Evolutionary conservation across 2,888 invertebrate genomes (phyloP), one percentile per base, ranked within the genome.

Genomic region (Caradrina kadenii): DNA sequence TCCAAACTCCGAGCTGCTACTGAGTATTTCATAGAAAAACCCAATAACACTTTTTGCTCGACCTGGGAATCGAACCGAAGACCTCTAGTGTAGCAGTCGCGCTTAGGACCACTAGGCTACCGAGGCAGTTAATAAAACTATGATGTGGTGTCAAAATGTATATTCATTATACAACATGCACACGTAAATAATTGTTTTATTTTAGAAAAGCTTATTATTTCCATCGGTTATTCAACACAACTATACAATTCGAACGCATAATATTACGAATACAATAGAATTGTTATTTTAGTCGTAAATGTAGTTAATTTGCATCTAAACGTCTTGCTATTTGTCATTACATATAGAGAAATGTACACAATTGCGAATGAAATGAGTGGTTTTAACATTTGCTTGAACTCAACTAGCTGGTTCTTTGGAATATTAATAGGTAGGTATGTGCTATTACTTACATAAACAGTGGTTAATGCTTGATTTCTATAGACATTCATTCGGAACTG

Each of bases 221-320:
- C 65, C 54, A 69, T 56, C 53, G 53, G 19, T 66, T 63, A 66
- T 62, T 59, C 17, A 62, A 73, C 63, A 52, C 42, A 42, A 42
- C 7, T 39, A 26, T 10, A 31, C 48, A 15, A 17, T 26, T 39
- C 26, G 19, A 19, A 31, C 19, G 61, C 69, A 19, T 54, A 35
- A 19, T 53, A 50, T 54, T n/a, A 45, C 11, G 10, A 80, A 63
- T 35, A 69, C 69, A 77, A 63, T 69, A 69, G 53, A 73, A 64
- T 48, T 49, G 55, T 42, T 61, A 45, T 67, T 73, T 61, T 11
- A 55, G 26, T 52, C 15, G 52, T 50, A 63, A 67, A 69, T 80
- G 56, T 76, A 63, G 45, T 69, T 65, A 54, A 73, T 73, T 79
- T 80, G 63, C 69, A 76, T 80, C 39, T 63, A 63, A 68, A 76